Evolutionary conservation across 2,797 vertebrate species (phyloP), one percentile per base, ranked within the genome.

Genomic region (Bovichtus variegatus): DNA sequence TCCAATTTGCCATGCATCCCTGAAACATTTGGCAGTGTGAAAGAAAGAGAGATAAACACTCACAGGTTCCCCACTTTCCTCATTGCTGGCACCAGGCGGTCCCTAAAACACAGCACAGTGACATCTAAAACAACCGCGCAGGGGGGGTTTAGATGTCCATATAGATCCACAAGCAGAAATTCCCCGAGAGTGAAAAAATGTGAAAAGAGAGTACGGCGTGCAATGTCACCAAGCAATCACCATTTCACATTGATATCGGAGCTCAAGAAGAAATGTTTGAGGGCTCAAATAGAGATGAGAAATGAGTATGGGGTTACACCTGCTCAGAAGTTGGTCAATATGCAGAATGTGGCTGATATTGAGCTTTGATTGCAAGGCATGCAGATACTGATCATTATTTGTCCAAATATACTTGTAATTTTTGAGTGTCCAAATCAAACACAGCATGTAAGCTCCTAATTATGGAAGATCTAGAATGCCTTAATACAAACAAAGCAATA

Each of bases 41-140:
- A 34, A n/a, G 53, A 77, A 71, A 82, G 71, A 79, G 64, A 71
- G 59, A 59, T 72, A 80, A 88, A 83, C 65, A 95, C 96, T 96
- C 92, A 96, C 96, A 89, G 90, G 61, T 86, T 95, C 95, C 81
- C 94, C 95, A 88, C 92, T 95, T 62, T 91, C 94, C 91, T 96
- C 95, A 84, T 60, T 84, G 86, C 67, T 91, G 76, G 89, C 86
- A 86, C 95, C 95, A 40, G 95, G 89, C 8, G 91, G 89, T 21
- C 96, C 96, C 96, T 96, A 90, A 79, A 93, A 94, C 64, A 93
- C 77, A 95, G 80, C 85, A 93, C 58, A 93, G 64, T 51, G 71
- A 89, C 83, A 92, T 89, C 80, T 89, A 91, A 90, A 89, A 82
- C 63, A 78, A 59, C 68, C 54, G 23, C 5, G 34, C 31, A n/a